phyloP scores from a whole-genome alignment of 2,888 invertebrate species.

The Spisula solida region DNA sequence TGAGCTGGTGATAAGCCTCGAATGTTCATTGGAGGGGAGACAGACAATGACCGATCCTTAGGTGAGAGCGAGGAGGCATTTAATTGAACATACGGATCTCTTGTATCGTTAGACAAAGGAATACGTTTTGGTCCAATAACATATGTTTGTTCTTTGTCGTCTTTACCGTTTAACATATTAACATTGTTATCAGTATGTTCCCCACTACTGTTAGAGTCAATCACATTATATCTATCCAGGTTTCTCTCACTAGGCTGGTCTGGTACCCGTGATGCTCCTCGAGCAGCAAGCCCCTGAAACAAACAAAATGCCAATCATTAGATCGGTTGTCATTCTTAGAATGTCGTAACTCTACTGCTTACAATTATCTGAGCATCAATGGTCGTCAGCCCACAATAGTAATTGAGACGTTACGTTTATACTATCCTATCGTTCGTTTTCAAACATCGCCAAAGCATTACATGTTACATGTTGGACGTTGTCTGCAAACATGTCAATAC shows the following conservation, averaged over 20 bases:
- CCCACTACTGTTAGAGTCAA: constrained; percentile 48
- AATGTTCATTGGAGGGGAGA: constrained; percentile 31
- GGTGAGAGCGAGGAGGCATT: constrained; percentile 60
- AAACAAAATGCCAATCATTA: background rate
- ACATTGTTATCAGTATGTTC: constrained; percentile 31
- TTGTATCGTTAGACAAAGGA: background rate
- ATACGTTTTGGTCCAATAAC: constrained; percentile 17
- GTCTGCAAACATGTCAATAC: too few relatives aligned
- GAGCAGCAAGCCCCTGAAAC: constrained; percentile 61
- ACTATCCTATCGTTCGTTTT: too few relatives aligned
- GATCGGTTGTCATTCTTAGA: too few relatives aligned
- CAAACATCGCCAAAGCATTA: too few relatives aligned
- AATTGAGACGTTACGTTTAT: too few relatives aligned
- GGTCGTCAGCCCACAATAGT: too few relatives aligned
- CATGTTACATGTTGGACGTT: too few relatives aligned
- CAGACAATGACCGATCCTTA: constrained; percentile 27
- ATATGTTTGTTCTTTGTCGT: constrained; percentile 34
- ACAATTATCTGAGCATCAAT: too few relatives aligned
- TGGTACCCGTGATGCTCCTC: constrained; percentile 50
- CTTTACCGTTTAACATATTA: background rate
- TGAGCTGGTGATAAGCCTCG: constrained; percentile 27
- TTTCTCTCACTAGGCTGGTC: constrained; percentile 24
- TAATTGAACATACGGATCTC: constrained; percentile 49
- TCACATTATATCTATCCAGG: constrained; percentile 66
- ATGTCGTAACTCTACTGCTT: too few relatives aligned